phyloP scores from a whole-genome alignment of 1,140 invertebrate species.

The Heliconius congener region DNA sequence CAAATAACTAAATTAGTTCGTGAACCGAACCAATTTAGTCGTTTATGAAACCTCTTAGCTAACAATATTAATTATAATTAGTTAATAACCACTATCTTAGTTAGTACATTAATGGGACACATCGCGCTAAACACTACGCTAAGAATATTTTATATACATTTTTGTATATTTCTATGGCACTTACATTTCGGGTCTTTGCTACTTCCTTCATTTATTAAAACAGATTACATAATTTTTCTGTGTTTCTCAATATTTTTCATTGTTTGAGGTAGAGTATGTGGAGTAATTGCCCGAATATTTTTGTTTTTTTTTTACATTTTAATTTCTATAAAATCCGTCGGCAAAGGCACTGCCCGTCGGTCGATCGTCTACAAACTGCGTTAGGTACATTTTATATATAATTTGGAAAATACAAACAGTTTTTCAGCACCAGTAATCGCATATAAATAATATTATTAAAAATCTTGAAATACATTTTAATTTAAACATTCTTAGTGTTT shows the following conservation, averaged over 20 bases:
- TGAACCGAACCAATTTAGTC: slow-evolving; percentile 1
- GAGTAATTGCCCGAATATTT: not conserved
- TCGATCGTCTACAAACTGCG: slow-evolving; percentile 20
- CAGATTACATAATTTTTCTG: not conserved
- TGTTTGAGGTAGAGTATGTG: not conserved
- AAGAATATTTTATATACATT: slow-evolving; percentile 30
- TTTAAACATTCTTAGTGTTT: not conserved
- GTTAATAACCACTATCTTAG: slow-evolving; percentile 13
- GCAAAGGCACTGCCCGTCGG: slow-evolving; percentile 15
- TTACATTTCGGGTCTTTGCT: slow-evolving; percentile 24
- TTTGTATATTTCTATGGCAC: slow-evolving; percentile 35
- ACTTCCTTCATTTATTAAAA: not conserved
- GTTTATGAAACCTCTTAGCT: slow-evolving; percentile 30
- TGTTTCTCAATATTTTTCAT: not conserved
- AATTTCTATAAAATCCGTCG: not conserved
- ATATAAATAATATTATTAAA: slow-evolving; percentile 21
- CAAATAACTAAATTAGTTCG: slow-evolving; percentile 4
- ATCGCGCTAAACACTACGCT: slow-evolving; percentile 33
- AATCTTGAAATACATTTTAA: not conserved
- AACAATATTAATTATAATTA: slow-evolving; percentile 19
- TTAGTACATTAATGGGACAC: slow-evolving; percentile 34
- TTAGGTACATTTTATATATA: slow-evolving; percentile 29
- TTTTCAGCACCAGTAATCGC: slow-evolving; percentile 25
- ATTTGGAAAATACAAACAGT: slow-evolving; percentile 15
- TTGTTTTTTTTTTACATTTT: not conserved